A percentile compares a stretch with the other conserved stretches of the same genome.
These are phyloP conservation scores for Paratrypauchen microcephalus DNA, from an alignment of 2,797 vertebrate species.

Conservation along the genomic window DNA sequence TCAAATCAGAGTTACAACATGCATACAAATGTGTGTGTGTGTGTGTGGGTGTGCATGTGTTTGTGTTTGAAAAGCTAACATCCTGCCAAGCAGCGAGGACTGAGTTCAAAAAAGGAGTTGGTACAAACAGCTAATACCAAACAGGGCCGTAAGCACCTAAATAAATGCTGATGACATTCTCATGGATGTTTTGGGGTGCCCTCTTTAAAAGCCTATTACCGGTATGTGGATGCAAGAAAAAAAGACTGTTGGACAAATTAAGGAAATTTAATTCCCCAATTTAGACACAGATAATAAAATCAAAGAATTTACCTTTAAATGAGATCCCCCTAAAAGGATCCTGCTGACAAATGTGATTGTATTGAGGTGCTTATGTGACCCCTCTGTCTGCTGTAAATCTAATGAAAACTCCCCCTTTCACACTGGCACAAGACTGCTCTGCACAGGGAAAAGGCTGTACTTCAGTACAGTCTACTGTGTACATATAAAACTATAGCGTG, in stretches of 20 bases:
- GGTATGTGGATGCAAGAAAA: slow-evolving; percentile 82
- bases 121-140: slow-evolving; percentile 31
- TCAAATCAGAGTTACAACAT: slow-evolving; percentile 40
- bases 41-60: slow-evolving; percentile 19
- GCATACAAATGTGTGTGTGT: not conserved
- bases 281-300: slow-evolving; percentile 95
- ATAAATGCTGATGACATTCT: slow-evolving; percentile 85
- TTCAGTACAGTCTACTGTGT: slow-evolving; percentile 2
- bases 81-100: slow-evolving; percentile 54
- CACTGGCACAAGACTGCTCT: slow-evolving; percentile 74
- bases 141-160: slow-evolving; percentile 76
- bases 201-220: slow-evolving; percentile 84
- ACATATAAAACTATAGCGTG: slow-evolving; percentile 11
- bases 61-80: slow-evolving; percentile 43
- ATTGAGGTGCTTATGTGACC: slow-evolving; percentile 87
- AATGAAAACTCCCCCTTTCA: slow-evolving; percentile 82
- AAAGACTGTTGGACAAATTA: slow-evolving; percentile 95
- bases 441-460: slow-evolving; percentile 31
- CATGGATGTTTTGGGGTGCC: slow-evolving; percentile 81
- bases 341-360: slow-evolving; percentile 96
- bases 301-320: slow-evolving; percentile 94
- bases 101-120: slow-evolving; percentile 13
- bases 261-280: slow-evolving; percentile 96
- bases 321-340: slow-evolving; percentile 99
- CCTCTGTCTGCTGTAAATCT: slow-evolving; percentile 89